Conservation (phyloP, 2,797 vertebrate species). For the Lycodopsis pacificus region DNA sequence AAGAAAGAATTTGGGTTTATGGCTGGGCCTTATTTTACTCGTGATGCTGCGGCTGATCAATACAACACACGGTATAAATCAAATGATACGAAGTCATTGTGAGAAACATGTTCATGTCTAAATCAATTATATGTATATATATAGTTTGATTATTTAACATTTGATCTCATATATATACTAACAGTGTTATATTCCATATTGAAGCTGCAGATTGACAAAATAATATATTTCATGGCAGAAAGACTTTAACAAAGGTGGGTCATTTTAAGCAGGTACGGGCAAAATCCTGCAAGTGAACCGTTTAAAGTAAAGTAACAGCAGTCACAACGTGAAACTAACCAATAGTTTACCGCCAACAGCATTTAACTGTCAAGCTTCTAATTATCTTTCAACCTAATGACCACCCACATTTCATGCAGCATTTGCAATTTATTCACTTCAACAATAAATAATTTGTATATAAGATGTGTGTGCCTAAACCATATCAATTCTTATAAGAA, state of each 20-base stretch:
- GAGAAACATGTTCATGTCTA: not conserved
- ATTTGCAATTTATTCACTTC: slow-evolving; percentile 8
- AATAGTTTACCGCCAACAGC: not conserved
- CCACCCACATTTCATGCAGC: slow-evolving; percentile 1
- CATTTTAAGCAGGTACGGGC: too few species aligned
- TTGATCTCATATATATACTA: not conserved
- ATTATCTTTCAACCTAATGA: not conserved
- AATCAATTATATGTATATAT: not conserved
- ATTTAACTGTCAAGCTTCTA: slow-evolving; percentile 4
- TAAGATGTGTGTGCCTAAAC: not conserved
- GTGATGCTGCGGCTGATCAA: not conserved
- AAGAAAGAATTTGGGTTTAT: not conserved
- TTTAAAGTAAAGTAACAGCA: not conserved
- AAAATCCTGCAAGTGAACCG: not conserved
- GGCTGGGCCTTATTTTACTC: not conserved
- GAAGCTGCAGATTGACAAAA: too few species aligned
- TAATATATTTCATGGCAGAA: too few species aligned
- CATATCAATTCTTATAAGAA: not conserved
- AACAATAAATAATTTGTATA: not conserved
- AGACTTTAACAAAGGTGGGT: too few species aligned
- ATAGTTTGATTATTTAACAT: not conserved
- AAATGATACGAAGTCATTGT: not conserved
- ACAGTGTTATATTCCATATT: too few species aligned
- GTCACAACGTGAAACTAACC: not conserved
- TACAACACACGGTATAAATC: not conserved